Base-by-base conservation (phyloP, 2,888 invertebrate species). In the Carterocephalus palaemon region DNA sequence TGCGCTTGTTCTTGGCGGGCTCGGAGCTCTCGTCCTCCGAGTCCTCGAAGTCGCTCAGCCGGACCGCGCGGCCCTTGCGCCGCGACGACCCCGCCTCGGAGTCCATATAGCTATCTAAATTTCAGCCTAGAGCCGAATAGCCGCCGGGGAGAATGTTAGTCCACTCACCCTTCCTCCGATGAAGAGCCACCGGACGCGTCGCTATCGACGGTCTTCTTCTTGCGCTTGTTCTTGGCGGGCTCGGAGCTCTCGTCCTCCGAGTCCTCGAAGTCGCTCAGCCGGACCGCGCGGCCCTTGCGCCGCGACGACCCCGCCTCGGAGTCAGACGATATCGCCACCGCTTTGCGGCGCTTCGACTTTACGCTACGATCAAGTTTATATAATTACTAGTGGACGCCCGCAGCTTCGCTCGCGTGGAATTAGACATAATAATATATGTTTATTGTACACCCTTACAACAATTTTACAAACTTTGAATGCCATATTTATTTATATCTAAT, bases 21-120 rank as follows among this genome's bases (percentile, higher is more conserved):
- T 73, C 74, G 0, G 70, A 75, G 37, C 59, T 60, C 1, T 81
- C 78, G 0, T 67, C 76, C 0, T 71, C 80, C 0, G 78, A 76
- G 24, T 82, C 81, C 4, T 83, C 84, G 38, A 84, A 85, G 53
- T 85, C 86, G 46, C 82, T 85, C 33, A 70, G 3, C 32, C 50
- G 67, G 0, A 49, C 64, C 2, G 52, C 57, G 1, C 47, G 49
- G 9, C 65, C 64, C 7, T 73, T 75, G 42, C 62, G 68, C 2
- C 69, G 67, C 0, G 76, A 71, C 1, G 72, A 63, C 0, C 78
- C 81, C 4, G 65, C 78, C 31, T 85, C 86, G 0, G 83, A 84
- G 49, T 80, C 84, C n/a, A n/a, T n/a, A n/a, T n/a, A n/a, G n/a
- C n/a, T n/a, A n/a, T n/a, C n/a, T n/a, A n/a, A n/a, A n/a, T n/a